A percentile compares a stretch with the other conserved stretches of the same genome.
Evolutionary conservation across 2,797 vertebrate genomes (phyloP).

Genomic region (Neostethus bicornis): DNA sequence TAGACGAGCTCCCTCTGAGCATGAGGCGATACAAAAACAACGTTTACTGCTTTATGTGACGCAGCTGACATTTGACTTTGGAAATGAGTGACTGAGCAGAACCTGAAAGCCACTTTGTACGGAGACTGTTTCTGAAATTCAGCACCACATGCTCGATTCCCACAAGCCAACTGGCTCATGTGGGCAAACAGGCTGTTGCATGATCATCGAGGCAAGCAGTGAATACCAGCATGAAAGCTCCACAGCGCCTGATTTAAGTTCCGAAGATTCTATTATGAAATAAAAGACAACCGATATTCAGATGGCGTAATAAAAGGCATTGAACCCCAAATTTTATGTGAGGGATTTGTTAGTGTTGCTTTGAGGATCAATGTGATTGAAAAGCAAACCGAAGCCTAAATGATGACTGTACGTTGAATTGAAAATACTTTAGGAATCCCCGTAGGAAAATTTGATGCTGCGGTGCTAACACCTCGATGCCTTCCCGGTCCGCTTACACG

Average conservation of each 20-base stretch:
- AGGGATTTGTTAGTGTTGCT: no score
- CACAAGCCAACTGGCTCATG: slow-evolving; percentile 1
- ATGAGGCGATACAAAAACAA: background rate
- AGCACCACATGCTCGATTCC: slow-evolving; percentile 1
- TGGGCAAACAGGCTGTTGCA: background rate
- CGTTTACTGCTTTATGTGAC: background rate
- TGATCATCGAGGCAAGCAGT: background rate
- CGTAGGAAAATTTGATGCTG: no score
- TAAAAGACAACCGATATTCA: no score
- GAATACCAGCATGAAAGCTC: background rate
- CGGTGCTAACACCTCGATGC: no score
- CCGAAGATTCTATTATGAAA: background rate
- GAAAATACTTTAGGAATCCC: no score
- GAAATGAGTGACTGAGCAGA: slow-evolving; percentile 1
- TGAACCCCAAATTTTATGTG: no score
- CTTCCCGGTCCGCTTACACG: no score
- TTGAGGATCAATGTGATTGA: no score
- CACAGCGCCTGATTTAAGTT: background rate
- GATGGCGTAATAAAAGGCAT: no score
- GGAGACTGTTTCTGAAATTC: slow-evolving; percentile 1
- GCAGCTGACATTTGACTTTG: background rate
- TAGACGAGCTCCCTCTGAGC: slow-evolving; percentile 6
- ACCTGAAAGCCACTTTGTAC: background rate
- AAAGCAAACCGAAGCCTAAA: no score
- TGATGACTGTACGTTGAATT: no score